Conservation (phyloP, 1,140 invertebrate species). For the Mycetomoellerius zeteki region DNA sequence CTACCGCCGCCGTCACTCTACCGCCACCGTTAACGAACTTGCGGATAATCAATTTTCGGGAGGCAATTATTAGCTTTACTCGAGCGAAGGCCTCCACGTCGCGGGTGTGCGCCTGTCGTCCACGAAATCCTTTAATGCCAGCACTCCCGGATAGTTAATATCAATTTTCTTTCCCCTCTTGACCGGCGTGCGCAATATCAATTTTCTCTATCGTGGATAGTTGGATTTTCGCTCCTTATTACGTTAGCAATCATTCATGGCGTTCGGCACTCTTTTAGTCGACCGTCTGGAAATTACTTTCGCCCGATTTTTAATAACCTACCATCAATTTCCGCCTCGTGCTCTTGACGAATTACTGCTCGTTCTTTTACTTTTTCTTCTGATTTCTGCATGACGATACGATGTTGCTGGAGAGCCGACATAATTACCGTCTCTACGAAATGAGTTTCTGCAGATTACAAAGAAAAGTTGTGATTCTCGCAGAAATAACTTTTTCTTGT, state of each 20-base stretch:
- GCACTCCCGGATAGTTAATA: slow-evolving; percentile 50
- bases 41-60: slow-evolving; percentile 78
- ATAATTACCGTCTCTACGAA: neutral
- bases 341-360: neutral
- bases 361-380: neutral
- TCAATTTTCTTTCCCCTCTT: slow-evolving; percentile 54
- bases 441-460: slow-evolving; percentile 17
- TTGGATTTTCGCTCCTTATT: slow-evolving; percentile 31
- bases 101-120: slow-evolving; percentile 15
- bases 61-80: slow-evolving; percentile 79
- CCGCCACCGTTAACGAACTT: slow-evolving; percentile 76
- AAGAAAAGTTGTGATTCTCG: neutral
- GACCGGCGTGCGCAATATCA: slow-evolving; percentile 53
- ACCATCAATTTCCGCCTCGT: slow-evolving; percentile 1
- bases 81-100: slow-evolving; percentile 27
- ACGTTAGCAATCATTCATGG: slow-evolving; percentile 55
- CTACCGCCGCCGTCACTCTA: neutral
- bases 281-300: slow-evolving; percentile 38
- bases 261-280: slow-evolving; percentile 39
- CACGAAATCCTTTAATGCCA: slow-evolving; percentile 53
- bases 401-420: neutral
- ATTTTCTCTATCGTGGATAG: slow-evolving; percentile 37
- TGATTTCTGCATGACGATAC: neutral
- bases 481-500: neutral
- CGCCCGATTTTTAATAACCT: slow-evolving; percentile 27